phyloP scores from a whole-genome alignment of 2,113 vertebrate species.

The Trematocara zebra region DNA sequence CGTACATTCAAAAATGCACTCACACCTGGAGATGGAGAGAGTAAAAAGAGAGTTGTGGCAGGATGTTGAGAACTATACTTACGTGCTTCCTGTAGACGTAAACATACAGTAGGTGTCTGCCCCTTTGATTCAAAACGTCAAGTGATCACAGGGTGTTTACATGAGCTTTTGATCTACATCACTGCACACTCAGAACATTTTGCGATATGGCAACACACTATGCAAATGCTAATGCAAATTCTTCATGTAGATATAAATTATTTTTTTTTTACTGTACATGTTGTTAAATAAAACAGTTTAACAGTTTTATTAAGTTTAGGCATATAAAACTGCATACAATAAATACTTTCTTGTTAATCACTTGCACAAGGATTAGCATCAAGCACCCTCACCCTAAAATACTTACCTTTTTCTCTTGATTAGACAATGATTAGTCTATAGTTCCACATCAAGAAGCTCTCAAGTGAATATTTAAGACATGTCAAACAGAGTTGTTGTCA shows the following conservation, averaged over 20 bases:
- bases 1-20: not conserved
- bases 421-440: not conserved
- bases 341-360: not conserved
- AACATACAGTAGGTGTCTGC: not conserved
- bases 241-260: not conserved
- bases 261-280: not conserved
- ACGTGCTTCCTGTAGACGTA: conserved; percentile 49
- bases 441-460: not conserved
- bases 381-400: not conserved
- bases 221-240: not conserved
- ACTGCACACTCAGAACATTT: not conserved
- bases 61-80: conserved; percentile 51
- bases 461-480: not conserved
- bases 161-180: conserved; percentile 1
- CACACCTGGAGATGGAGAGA: conserved; percentile 19
- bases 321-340: not conserved
- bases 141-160: not conserved
- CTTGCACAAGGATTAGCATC: not conserved
- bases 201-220: not conserved
- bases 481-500: not conserved
- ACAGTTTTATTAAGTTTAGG: not conserved
- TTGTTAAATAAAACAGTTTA: not conserved
- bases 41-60: conserved; percentile 22
- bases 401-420: not conserved
- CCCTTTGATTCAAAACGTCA: conserved; percentile 21